Evolutionary conservation across 2,113 vertebrate genomes (phyloP).

Genomic region (Corythornis madagascariensis): DNA sequence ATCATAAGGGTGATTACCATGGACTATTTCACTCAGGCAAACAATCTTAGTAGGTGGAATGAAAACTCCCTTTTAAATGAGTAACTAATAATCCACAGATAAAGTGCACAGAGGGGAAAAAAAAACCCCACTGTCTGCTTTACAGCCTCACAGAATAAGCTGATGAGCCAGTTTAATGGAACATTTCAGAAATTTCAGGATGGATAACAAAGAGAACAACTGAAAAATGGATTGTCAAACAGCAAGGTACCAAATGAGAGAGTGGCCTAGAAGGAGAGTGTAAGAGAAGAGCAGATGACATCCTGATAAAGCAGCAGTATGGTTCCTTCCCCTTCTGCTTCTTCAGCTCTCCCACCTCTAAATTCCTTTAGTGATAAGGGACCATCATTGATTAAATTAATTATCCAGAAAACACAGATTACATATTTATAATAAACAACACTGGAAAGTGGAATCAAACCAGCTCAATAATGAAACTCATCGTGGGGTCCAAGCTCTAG

Average conservation of each 20-base stretch:
- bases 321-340: rapidly evolving
- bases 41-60: background rate
- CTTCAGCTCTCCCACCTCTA: background rate
- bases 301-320: background rate
- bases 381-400: background rate
- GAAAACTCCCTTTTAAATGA: background rate
- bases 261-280: background rate
- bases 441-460: rapidly evolving
- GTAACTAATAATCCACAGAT: background rate
- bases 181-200: background rate
- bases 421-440: background rate
- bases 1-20: background rate
- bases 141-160: background rate
- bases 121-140: background rate
- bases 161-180: background rate
- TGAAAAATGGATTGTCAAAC: background rate
- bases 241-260: background rate
- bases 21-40: background rate
- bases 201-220: background rate
- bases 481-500: rapidly evolving
- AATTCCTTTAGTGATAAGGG: background rate
- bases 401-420: background rate
- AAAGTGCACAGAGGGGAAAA: background rate
- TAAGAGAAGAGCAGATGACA: background rate
- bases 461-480: background rate